A percentile compares a stretch with the other conserved stretches of the same genome.
Evolutionary conservation across 2,888 invertebrate species (phyloP).

Genomic region (Epirrita christyi): DNA sequence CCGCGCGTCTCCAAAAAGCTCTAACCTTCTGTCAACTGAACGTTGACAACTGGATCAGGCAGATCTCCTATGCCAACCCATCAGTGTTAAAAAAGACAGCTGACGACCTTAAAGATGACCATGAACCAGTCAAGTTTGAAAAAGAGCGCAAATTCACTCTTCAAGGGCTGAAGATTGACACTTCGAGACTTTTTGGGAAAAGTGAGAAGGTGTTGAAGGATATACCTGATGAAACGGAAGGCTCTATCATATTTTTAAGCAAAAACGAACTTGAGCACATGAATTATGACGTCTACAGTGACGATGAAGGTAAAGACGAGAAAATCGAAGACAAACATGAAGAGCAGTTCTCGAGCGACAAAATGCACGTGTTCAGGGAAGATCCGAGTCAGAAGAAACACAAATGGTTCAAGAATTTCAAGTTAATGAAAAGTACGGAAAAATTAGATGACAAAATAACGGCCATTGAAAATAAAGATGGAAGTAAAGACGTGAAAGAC

Average conservation of each 20-base stretch:
- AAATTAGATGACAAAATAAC: slow-evolving; percentile 77
- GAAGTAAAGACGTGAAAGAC: slow-evolving; percentile 76
- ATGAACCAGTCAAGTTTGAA: slow-evolving; percentile 79
- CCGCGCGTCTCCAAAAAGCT: slow-evolving; percentile 86
- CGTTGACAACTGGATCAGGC: slow-evolving; percentile 87
- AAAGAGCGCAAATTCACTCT: slow-evolving; percentile 81
- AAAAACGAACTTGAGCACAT: slow-evolving; percentile 87
- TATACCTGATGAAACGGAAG: slow-evolving; percentile 86
- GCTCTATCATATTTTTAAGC: slow-evolving; percentile 87
- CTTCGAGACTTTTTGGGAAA: slow-evolving; percentile 79
- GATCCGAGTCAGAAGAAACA: slow-evolving; percentile 81
- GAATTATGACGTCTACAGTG: slow-evolving; percentile 83
- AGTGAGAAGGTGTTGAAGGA: slow-evolving; percentile 81
- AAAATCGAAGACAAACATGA: slow-evolving; percentile 71
- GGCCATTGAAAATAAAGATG: slow-evolving; percentile 68
- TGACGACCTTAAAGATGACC: slow-evolving; percentile 51
- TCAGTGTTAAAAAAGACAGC: slow-evolving; percentile 77
- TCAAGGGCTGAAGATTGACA: slow-evolving; percentile 79
- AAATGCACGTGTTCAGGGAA: slow-evolving; percentile 81
- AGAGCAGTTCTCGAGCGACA: slow-evolving; percentile 74
- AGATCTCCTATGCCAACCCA: slow-evolving; percentile 82
- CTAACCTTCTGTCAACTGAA: slow-evolving; percentile 87
- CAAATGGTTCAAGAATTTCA: slow-evolving; percentile 88
- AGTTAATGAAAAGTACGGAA: slow-evolving; percentile 78
- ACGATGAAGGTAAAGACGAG: slow-evolving; percentile 79